Conservation (phyloP, 2,888 invertebrate genomes). For the Cerastoderma edule region DNA sequence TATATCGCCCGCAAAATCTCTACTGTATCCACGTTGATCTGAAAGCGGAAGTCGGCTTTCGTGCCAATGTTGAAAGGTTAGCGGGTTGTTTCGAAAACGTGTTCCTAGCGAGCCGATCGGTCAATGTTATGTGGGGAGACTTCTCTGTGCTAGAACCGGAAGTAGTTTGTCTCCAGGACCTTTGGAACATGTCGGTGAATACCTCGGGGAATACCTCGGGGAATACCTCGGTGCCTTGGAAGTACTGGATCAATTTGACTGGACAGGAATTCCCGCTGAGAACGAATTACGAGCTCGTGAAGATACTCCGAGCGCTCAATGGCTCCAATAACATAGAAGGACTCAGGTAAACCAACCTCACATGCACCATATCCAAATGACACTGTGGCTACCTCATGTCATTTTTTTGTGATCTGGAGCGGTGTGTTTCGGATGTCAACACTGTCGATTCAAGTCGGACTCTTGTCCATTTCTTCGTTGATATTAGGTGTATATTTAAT, state of each 20-base stretch:
- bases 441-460: not conserved
- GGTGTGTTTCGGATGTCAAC: not conserved
- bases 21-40: constrained; percentile 77
- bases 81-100: constrained; percentile 72
- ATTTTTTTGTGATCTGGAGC: not conserved
- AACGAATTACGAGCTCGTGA: constrained; percentile 78
- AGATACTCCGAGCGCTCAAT: constrained; percentile 72
- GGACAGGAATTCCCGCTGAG: constrained; percentile 80
- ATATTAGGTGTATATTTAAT: not conserved
- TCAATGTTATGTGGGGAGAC: constrained; percentile 73
- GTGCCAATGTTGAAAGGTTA: constrained; percentile 44
- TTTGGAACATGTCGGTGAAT: constrained; percentile 37
- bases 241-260: constrained; percentile 81
- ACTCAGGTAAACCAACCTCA: no score
- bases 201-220: no score
- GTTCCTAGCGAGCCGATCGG: constrained; percentile 56
- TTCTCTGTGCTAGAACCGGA: constrained; percentile 74
- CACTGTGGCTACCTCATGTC: no score
- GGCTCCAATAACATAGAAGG: constrained; percentile 78
- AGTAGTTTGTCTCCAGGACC: constrained; percentile 70
- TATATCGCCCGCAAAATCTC: constrained; percentile 75
- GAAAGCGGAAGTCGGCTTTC: constrained; percentile 47
- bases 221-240: constrained; percentile 71
- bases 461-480: not conserved
- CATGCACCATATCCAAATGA: no score